Conservation (phyloP, 2,113 vertebrate genomes). For the Eurypyga helias region DNA sequence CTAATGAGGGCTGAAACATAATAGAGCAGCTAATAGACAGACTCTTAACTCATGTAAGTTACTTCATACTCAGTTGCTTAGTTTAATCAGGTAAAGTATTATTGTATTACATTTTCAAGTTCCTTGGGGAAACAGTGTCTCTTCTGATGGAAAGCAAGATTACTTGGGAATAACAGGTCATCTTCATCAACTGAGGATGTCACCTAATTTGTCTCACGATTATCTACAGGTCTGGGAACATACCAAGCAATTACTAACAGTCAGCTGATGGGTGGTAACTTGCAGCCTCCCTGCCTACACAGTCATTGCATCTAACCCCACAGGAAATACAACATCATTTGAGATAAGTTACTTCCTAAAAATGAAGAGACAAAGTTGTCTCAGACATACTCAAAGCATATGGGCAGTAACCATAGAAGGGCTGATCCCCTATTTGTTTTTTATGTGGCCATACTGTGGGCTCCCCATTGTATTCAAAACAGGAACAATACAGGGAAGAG, state of each 20-base stretch:
- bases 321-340: not conserved
- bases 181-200: slow-evolving; percentile 12
- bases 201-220: not conserved
- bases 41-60: slow-evolving; percentile 32
- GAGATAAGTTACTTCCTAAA: not conserved
- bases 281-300: not conserved
- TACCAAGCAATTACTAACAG: not conserved
- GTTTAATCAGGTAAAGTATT: slow-evolving; percentile 48
- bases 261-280: not conserved
- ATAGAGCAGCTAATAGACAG: slow-evolving; percentile 44
- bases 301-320: not conserved
- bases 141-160: slow-evolving; percentile 32
- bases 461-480: not conserved
- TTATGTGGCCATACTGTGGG: accelerated
- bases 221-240: not conserved
- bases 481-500: not conserved
- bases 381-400: not conserved
- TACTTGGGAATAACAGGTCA: slow-evolving; percentile 32
- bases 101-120: slow-evolving; percentile 16
- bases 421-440: not conserved
- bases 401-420: not conserved
- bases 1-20: slow-evolving; percentile 64
- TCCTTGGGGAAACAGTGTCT: not conserved
- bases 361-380: not conserved
- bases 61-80: not conserved